Base-by-base conservation (phyloP, 2,797 vertebrate genomes). In the Characodon lateralis region DNA sequence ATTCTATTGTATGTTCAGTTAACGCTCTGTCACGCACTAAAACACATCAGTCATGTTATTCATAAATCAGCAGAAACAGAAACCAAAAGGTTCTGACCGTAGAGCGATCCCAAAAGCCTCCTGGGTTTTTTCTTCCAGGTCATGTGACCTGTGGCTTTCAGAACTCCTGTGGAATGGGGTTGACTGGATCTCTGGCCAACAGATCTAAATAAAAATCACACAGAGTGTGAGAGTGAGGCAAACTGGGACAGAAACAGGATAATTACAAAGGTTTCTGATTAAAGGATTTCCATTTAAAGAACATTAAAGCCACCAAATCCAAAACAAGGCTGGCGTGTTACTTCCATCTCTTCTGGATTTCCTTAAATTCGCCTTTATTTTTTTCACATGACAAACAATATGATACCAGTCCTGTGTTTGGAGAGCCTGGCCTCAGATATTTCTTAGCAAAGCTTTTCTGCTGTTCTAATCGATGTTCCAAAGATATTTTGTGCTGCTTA, bases 61-160 rank as follows among this genome's bases (percentile, higher is more conserved):
- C 58, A 61, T 31, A 14, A 74, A 2, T 83, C 76, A 78, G 53
- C 48, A 72, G 20, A 59, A 53, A 61, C 46, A 75, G 63, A 39
- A 69, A 72, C 10, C 78, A 48, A 9, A 74, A 74, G 13, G 24
- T 51, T 87, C 94, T 93, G 71, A 95, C 95, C 95, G 61, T 91
- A 93, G 71, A 94, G 91, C 91, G 92, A 94, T 95, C 91, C 94
- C 83, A 94, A 87, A 93, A 88, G 91, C 93, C 90, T 94, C 90
- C 91, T 91, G 82, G 90, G 85, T 88, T 92, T 95, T 94, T 91
- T 94, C 94, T 94, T 95, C 94, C 94, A 95, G 95, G 94, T 96
- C 95, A 96, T 96, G 95, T 96, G 95, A 95, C 94, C 93, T 89
- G 91, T 91, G 90, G 92, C 94, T 82, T 87, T 88, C 90, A 93